Base-by-base conservation (phyloP, 1,140 invertebrate genomes). In the Diachasma alloeum region DNA sequence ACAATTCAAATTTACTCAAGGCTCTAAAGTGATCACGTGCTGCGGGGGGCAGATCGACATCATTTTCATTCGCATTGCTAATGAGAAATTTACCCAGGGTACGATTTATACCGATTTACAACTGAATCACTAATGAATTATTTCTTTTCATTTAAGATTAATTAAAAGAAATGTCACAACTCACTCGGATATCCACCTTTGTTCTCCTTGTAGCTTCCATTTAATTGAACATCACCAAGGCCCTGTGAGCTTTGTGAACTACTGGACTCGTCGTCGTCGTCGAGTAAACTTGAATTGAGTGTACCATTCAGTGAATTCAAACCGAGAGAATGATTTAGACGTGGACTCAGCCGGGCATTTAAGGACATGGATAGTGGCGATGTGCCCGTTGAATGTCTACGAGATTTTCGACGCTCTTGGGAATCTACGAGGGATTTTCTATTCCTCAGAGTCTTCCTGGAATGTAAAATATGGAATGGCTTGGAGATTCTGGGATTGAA, bases 381-480 rank as follows among this genome's bases (percentile, higher is more conserved):
- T 26, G 91, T 94, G 46, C 92, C 93, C 2, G 92, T 93, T 48
- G 93, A 95, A 86, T 95, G 93, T 80, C 95, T 90, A 13, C 94
- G 91, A 70, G 95, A 94, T 86, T 95, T 96, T 72, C 95, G 90
- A 31, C 94, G 90, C 80, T 95, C 94, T 42, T 92, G 90, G 31
- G 92, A 92, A 83, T 93, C 92, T 59, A 91, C 86, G 74, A 92
- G 86, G 4, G 92, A 92, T 86, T 94, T 94, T 37, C 94, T 91
- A 84, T 92, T 93, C 37, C 94, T 91, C 24, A 96, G 91, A 8
- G 94, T 94, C 88, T 95, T 94, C 78, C 95, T 93, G 78, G n/a
- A 86, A 81, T 75, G 72, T 78, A 44, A 36, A 17, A 67, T 10
- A 67, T 56, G 0, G 22, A 17, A 59, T 59, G 15, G 17, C 22